Base-by-base conservation (phyloP, 92 coral and sea anemone genomes). In the Epizoanthus ramosus region DNA sequence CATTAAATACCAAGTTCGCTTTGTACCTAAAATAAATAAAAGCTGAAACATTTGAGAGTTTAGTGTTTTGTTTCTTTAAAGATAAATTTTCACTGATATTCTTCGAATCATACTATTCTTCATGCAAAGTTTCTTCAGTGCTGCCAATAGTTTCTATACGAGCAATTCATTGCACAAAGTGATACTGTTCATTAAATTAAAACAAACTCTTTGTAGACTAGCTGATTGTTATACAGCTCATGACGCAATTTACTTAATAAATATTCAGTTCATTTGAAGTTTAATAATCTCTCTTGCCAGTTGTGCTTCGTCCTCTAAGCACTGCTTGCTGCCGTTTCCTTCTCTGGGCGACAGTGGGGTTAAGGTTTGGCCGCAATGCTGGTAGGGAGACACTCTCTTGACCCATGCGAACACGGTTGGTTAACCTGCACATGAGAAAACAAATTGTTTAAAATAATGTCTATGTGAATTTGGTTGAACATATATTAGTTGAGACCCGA, bases 291-390 rank as follows among this genome's bases (percentile, higher is more conserved):
- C 85, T 89, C 60, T 85, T 69, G 18, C 73, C 91, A 54, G 69
- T 76, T 8, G 81, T 76, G 18, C 92, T 82, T 56, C 98, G 88
- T 37, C 98, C 98, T 65, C 98, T 83, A 35, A 95, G 88, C n/a
- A 93, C 89, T 28, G 98, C 98, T 74, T 95, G 98, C 52, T 95
- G 98, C 43, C 98, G 87, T 22, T 97, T 91, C 63, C 95, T 82
- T 80, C 98, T 87, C 57, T 90, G 96, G 0, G 98, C 98, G 25
- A 95, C 95, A 70, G 83, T 91, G 13, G 94, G 86, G 72, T 89
- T 92, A 60, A 89, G 93, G 54, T 94, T 92, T 52, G 98, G 98
- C 19, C 98, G 89, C 41, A 95, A 73, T 25, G 84, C 94, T n/a
- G 99, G 99, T 3, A 96, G 92, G 53, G 98, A 86, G 43, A 96